Conservation (phyloP, 2,888 invertebrate genomes). For the Plutella xylostella region DNA sequence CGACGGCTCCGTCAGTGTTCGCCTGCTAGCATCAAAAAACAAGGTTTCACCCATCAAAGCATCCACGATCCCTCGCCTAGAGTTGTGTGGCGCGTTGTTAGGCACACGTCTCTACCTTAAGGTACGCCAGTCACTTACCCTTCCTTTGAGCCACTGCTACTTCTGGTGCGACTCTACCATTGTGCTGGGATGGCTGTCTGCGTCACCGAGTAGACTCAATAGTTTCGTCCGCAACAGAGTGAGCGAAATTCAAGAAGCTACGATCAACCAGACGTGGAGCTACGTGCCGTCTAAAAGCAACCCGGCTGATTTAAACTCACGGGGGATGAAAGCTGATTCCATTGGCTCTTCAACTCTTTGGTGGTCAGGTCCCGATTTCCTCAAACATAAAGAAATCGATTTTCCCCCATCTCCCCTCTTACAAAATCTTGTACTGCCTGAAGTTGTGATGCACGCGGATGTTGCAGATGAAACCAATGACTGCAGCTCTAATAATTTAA, state of each 20-base stretch:
- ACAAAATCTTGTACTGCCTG: too few species aligned
- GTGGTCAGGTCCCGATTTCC: conserved; percentile 14
- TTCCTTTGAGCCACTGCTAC: background rate
- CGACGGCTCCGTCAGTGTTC: conserved; percentile 4
- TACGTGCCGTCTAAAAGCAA: conserved; percentile 16
- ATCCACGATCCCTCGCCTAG: conserved; percentile 9
- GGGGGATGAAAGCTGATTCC: conserved; percentile 14
- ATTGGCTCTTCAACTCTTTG: conserved; percentile 10
- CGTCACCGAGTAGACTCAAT: conserved; percentile 14
- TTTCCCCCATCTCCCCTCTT: too few species aligned
- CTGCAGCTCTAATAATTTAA: too few species aligned
- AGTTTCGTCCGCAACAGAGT: conserved; percentile 12
- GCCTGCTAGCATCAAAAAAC: conserved; percentile 11
- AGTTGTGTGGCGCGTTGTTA: conserved; percentile 7
- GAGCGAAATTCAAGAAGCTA: conserved; percentile 12
- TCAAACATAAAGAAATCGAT: background rate
- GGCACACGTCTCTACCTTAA: conserved; percentile 7
- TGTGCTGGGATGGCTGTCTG: conserved; percentile 20
- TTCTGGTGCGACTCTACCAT: conserved; percentile 24
- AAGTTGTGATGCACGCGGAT: too few species aligned
- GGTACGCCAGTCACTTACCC: background rate
- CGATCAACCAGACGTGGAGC: conserved; percentile 8
- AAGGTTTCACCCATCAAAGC: conserved; percentile 11
- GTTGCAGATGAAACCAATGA: too few species aligned
- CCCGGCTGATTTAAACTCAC: conserved; percentile 16